A percentile compares a stretch with the other conserved stretches of the same genome.
phyloP scores from a whole-genome alignment of 2,113 vertebrate genomes.

The Gobiocypris rarus region DNA sequence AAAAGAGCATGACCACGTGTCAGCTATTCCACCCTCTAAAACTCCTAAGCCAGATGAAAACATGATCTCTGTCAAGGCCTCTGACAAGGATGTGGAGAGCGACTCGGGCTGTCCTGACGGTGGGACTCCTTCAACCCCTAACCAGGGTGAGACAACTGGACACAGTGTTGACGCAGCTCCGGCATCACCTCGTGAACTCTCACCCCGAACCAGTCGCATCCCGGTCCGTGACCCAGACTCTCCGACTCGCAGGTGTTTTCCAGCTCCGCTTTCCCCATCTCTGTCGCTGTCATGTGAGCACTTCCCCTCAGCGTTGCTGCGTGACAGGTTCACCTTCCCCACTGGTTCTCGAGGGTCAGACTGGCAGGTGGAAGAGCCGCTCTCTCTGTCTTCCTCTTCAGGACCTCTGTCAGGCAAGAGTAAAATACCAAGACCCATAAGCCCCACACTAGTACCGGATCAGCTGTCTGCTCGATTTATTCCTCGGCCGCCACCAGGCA shows the following conservation, averaged over 20 bases:
- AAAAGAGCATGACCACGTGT: constrained; percentile 43
- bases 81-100: constrained; percentile 73
- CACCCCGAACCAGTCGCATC: constrained; percentile 89
- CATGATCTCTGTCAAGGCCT: constrained; percentile 52
- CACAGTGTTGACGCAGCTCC: constrained; percentile 66
- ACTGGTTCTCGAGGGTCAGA: constrained; percentile 82
- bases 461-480: constrained; percentile 84
- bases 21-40: constrained; percentile 4
- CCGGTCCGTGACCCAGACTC: constrained; percentile 86
- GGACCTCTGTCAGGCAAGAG: constrained; percentile 81
- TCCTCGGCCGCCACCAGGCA: constrained; percentile 93
- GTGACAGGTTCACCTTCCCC: constrained; percentile 84
- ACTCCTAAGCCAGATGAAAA: constrained; percentile 19
- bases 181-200: constrained; percentile 67
- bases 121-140: constrained; percentile 66
- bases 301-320: constrained; percentile 82
- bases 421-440: constrained; percentile 93
- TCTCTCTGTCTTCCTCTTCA: constrained; percentile 84
- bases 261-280: constrained; percentile 81
- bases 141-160: constrained; percentile 64
- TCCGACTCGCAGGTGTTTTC: constrained; percentile 85
- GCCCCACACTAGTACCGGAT: constrained; percentile 82
- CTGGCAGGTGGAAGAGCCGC: constrained; percentile 82
- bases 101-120: constrained; percentile 76
- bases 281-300: constrained; percentile 86